phyloP scores from a whole-genome alignment of 64 coral and sea anemone genomes.

The Acropora yongei region DNA sequence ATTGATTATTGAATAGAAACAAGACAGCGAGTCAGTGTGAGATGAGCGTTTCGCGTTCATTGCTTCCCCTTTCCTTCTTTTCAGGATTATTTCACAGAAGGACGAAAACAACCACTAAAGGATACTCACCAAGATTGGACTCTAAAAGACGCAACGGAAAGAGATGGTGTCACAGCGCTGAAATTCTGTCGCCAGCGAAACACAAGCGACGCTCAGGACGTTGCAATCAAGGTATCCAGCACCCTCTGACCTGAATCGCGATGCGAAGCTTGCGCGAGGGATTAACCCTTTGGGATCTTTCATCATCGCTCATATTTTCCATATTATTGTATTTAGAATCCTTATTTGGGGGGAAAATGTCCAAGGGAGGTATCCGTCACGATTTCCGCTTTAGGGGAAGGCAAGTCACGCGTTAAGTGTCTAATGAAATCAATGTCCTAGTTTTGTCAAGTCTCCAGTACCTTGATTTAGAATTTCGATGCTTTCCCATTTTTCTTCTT shows the following conservation, averaged over 20 bases:
- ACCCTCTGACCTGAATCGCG: background rate
- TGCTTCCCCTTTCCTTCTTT: background rate
- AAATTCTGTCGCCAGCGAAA: conserved; percentile 38
- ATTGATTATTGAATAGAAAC: too few relatives aligned
- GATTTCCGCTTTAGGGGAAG: too few relatives aligned
- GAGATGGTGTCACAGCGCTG: conserved; percentile 9
- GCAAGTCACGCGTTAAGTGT: background rate
- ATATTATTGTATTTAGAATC: too few relatives aligned
- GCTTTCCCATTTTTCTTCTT: too few relatives aligned
- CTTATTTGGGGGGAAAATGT: too few relatives aligned
- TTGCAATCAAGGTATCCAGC: conserved; percentile 31
- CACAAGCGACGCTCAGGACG: conserved; percentile 17
- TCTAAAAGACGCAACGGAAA: conserved; percentile 19
- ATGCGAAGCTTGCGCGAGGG: too few relatives aligned
- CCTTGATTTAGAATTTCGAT: background rate
- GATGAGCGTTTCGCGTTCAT: too few relatives aligned
- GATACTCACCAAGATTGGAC: conserved; percentile 40
- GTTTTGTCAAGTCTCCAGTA: background rate
- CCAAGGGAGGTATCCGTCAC: too few relatives aligned
- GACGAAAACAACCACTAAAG: background rate
- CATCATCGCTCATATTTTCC: too few relatives aligned
- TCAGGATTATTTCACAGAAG: conserved; percentile 41
- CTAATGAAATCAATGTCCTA: background rate
- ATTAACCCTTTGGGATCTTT: too few relatives aligned
- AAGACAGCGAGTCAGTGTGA: too few relatives aligned